phyloP scores from a whole-genome alignment of 2,888 invertebrate species.

The Anarsia innoxiella region DNA sequence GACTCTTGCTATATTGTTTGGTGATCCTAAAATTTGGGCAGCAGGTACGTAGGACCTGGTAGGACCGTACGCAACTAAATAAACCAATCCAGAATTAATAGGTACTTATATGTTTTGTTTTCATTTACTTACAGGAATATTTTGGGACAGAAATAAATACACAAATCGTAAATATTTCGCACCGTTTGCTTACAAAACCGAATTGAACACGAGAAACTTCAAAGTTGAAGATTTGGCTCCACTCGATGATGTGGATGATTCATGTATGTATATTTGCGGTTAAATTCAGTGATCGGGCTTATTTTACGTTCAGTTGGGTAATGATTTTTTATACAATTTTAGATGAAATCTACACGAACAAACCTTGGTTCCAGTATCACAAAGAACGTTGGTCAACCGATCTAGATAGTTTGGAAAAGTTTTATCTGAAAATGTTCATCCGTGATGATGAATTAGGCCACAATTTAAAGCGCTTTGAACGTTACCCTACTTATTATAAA shows the following conservation, averaged over 20 bases:
- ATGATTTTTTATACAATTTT: too few species aligned
- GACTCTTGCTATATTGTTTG: slow-evolving; percentile 91
- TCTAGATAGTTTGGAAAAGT: slow-evolving; percentile 92
- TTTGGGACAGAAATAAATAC: slow-evolving; percentile 92
- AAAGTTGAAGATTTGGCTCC: slow-evolving; percentile 93
- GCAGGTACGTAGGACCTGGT: too few species aligned
- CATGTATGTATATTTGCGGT: too few species aligned
- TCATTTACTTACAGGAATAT: slow-evolving; percentile 49
- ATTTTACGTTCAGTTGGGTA: too few species aligned
- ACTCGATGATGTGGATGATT: too few species aligned
- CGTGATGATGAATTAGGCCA: slow-evolving; percentile 90
- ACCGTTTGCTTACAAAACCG: slow-evolving; percentile 92
- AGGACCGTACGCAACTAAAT: too few species aligned
- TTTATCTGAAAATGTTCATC: slow-evolving; percentile 92
- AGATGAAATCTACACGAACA: slow-evolving; percentile 89
- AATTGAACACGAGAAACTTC: slow-evolving; percentile 87
- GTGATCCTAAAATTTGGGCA: slow-evolving; percentile 94
- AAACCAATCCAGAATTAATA: too few species aligned
- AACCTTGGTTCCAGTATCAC: slow-evolving; percentile 89
- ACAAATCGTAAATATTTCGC: slow-evolving; percentile 93
- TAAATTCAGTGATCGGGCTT: too few species aligned
- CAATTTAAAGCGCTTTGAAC: slow-evolving; percentile 86
- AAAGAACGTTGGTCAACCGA: slow-evolving; percentile 97
- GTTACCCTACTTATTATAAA: slow-evolving; percentile 88
- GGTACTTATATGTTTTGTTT: too few species aligned